These are phyloP conservation scores for Drosophila nr. perissopoda DNA, from an alignment of 2,888 invertebrate genomes.

Conservation along the genomic window DNA sequence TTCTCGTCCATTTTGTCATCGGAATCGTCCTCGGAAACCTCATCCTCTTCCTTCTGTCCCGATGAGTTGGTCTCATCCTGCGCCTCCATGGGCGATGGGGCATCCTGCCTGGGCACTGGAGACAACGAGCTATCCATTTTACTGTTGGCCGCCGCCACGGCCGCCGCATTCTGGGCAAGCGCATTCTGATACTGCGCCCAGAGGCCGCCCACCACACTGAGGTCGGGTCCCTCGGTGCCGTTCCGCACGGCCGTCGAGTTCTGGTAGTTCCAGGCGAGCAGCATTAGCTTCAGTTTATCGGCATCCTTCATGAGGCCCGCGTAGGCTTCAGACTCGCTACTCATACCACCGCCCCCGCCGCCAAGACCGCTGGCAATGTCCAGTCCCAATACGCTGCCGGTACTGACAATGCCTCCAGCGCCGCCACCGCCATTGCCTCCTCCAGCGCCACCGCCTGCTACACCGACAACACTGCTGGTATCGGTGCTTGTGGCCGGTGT, in stretches of 20 bases:
- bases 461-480: conserved; percentile 70
- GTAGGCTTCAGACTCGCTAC: conserved; percentile 82
- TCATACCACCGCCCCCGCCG: conserved; percentile 50
- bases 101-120: conserved; percentile 86
- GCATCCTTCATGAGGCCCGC: conserved; percentile 89
- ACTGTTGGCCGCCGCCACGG: conserved; percentile 84
- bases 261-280: conserved; percentile 95
- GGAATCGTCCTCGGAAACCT: conserved; percentile 93
- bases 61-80: conserved; percentile 96
- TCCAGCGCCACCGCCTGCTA: conserved; percentile 51
- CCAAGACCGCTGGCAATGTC: conserved; percentile 65
- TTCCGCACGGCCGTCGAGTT: conserved; percentile 90
- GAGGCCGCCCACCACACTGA: conserved; percentile 89
- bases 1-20: conserved; percentile 96
- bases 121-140: conserved; percentile 85
- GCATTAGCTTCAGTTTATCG: conserved; percentile 94
- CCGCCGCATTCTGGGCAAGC: conserved; percentile 88
- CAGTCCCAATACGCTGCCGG: conserved; percentile 46
- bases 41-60: conserved; percentile 94
- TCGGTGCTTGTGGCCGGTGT: conserved; percentile 77
- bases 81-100: conserved; percentile 86
- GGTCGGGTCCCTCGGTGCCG: conserved; percentile 85
- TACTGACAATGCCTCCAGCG: conserved; percentile 29
- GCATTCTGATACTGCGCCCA: conserved; percentile 95
- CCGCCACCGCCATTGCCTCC: conserved; percentile 46